Base-by-base conservation (phyloP, 2,888 invertebrate species). In the Caenorhabditis virilis region DNA sequence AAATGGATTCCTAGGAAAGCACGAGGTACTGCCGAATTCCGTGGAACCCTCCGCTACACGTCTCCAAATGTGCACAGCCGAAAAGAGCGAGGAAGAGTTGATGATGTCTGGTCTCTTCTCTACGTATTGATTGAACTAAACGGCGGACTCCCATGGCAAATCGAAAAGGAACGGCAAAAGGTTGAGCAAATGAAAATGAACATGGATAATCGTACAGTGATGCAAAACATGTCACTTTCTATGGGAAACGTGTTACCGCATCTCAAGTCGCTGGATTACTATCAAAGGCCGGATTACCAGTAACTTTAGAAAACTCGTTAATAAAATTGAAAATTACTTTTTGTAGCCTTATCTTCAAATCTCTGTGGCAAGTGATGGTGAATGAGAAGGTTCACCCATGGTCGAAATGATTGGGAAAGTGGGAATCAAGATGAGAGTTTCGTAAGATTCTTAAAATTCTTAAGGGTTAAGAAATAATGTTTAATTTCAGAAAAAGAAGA, bases 61-160 rank as follows among this genome's bases (percentile, higher is more conserved):
- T 72, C 77, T 13, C 73, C 76, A 7, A 69, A 64, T 43, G 78
- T 80, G 36, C 76, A 77, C 48, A 25, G 58, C 16, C 55, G 62
- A 2, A 55, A 51, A 43, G 80, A 80, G 55, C 78, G 79, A 47
- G 77, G 57, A 1, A 50, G 60, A 0, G 49, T 39, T 33, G 67
- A 67, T 38, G 69, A 72, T 27, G 38, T 72, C 2, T 69, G 66
- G 65, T 65, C 72, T n/a, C 56, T 67, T 30, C 35, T 71, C 23
- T 73, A 56, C 59, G 67, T 69, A 36, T 46, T 69, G 42, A 79
- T 79, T 52, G 77, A 76, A 53, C 55, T 93, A 92, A 83, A 91
- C 91, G 77, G 76, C 48, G 77, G 76, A 0, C 72, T 78, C 23
- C 78, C 78, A 26, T 78, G 78, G 78, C 78, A 78, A 53, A 53